Evolutionary conservation across 2,113 vertebrate species (phyloP).

Genomic region (Sprattus sprattus): DNA sequence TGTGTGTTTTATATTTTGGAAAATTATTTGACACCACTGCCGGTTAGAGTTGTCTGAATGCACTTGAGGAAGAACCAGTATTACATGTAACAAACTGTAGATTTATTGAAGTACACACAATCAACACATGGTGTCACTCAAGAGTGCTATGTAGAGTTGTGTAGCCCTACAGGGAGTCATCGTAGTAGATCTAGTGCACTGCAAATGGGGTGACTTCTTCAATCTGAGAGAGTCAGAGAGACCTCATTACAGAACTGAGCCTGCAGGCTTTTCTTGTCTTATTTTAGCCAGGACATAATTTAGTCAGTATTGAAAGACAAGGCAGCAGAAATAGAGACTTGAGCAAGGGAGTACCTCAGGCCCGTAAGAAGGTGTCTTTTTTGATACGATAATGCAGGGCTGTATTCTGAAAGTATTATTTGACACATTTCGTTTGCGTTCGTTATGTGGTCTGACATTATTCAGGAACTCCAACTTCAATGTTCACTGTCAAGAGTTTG

Average conservation of each 20-base stretch:
- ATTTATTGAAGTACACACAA: not conserved
- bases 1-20: not conserved
- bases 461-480: not conserved
- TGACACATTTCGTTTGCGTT: not conserved
- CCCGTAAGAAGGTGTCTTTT: not conserved
- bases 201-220: constrained; percentile 13
- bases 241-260: constrained; percentile 27
- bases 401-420: not conserved
- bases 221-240: constrained; percentile 16
- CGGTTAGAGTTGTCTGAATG: not conserved
- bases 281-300: constrained; percentile 32
- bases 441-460: not conserved
- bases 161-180: not conserved
- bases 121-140: constrained; percentile 34
- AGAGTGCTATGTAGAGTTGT: not conserved
- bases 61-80: not conserved
- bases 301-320: not conserved
- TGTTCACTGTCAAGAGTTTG: too few relatives aligned
- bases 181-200: not conserved
- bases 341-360: not conserved
- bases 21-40: not conserved
- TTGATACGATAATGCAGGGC: not conserved
- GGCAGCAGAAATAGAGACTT: not conserved
- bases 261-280: constrained; percentile 20
- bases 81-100: not conserved